Conservation (phyloP, 2,888 invertebrate genomes). For the Quadroppia sp. region DNA sequence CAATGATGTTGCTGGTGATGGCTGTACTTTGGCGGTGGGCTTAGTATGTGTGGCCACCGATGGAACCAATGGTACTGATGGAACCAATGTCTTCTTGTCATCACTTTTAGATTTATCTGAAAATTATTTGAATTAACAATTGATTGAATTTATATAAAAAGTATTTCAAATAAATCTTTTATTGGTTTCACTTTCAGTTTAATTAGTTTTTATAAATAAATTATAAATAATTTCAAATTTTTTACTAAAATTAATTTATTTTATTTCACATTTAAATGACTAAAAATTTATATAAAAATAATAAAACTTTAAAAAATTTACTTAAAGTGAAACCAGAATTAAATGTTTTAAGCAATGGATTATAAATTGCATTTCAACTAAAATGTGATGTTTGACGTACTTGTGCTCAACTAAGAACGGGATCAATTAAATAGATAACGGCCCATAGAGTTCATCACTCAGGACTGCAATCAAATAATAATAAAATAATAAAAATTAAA, state of each 20-base stretch:
- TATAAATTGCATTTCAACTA: neutral
- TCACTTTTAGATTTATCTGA: neutral
- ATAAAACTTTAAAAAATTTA: no score
- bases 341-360: neutral
- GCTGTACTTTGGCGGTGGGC: constrained; percentile 8
- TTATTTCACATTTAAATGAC: no score
- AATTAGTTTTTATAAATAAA: no score
- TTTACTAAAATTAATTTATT: no score
- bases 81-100: neutral
- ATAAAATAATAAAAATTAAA: neutral
- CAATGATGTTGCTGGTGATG: neutral
- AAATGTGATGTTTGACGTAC: constrained; percentile 18
- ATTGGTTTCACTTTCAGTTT: no score
- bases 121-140: neutral
- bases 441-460: constrained; percentile 18
- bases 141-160: no score
- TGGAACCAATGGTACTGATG: neutral
- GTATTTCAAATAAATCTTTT: no score
- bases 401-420: neutral
- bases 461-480: neutral
- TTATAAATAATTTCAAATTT: no score
- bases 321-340: neutral
- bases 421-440: constrained; percentile 16
- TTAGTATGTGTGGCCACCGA: neutral
- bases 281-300: no score